A percentile compares a stretch with the other conserved stretches of the same genome.
Conservation (phyloP, 2,113 vertebrate species). For the Stictonetta naevosa region DNA sequence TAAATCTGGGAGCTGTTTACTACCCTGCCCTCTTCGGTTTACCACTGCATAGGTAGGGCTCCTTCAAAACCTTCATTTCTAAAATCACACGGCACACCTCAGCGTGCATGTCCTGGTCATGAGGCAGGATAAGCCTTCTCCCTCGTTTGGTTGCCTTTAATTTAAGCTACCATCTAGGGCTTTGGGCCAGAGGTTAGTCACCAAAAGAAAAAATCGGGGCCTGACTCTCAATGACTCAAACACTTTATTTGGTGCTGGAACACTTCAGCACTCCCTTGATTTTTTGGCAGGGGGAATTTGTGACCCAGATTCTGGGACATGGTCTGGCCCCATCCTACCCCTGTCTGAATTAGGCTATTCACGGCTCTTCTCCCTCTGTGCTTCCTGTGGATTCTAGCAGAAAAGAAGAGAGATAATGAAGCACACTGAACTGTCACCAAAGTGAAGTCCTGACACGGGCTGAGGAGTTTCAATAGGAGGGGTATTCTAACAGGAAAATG, state of each 20-base stretch:
- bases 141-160: not conserved
- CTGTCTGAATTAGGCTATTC: constrained; percentile 30
- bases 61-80: not conserved
- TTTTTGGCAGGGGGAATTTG: constrained; percentile 33
- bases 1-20: not conserved
- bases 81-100: constrained; percentile 8
- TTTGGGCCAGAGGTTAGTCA: constrained; percentile 46
- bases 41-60: not conserved
- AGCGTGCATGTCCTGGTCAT: not conserved
- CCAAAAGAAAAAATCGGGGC: constrained; percentile 24
- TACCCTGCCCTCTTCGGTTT: not conserved
- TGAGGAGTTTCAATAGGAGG: rapidly evolving
- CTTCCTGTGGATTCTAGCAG: not conserved
- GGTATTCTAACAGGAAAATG: not conserved
- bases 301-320: constrained; percentile 44
- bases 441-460: not conserved
- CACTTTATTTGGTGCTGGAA: not conserved
- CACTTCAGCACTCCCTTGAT: not conserved
- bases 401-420: not conserved
- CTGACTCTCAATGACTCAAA: constrained; percentile 26
- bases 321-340: not conserved
- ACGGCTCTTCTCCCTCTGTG: not conserved
- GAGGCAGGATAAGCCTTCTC: not conserved
- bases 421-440: not conserved
- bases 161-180: constrained; percentile 13